phyloP scores from a whole-genome alignment of 2,797 vertebrate genomes.

The Sternotherus odoratus region DNA sequence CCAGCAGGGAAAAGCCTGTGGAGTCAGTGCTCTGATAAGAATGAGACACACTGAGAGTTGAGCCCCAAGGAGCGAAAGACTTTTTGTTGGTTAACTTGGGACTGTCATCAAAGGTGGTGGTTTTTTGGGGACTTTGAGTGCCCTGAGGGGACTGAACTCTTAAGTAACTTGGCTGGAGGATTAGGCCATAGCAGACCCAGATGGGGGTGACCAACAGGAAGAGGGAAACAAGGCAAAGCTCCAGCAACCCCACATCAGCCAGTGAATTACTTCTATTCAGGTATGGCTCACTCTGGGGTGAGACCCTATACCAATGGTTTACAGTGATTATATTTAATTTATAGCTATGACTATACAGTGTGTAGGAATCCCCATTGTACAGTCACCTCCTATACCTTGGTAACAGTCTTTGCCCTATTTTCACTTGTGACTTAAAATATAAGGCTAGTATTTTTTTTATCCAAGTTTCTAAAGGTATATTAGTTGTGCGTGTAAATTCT shows the following conservation, averaged over 20 bases:
- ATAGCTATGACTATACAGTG: not conserved
- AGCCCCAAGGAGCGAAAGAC: not conserved
- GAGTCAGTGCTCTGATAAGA: not conserved
- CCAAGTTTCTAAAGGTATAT: not conserved
- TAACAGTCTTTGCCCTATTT: not conserved
- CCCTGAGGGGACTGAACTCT: not conserved
- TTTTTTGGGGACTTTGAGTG: not conserved
- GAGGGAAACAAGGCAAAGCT: not conserved
- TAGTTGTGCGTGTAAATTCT: not conserved
- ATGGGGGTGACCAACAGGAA: not conserved
- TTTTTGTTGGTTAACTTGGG: not conserved
- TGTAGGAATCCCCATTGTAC: not conserved
- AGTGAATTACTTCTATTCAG: not conserved
- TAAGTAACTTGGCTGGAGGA: not conserved
- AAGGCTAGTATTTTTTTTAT: not conserved
- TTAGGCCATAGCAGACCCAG: not conserved
- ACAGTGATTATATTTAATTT: not conserved
- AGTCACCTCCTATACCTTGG: not conserved
- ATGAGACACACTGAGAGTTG: not conserved
- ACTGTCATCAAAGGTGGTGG: not conserved
- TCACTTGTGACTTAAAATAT: not conserved
- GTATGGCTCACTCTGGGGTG: not conserved
- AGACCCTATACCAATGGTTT: not conserved
- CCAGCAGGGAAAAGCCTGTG: not conserved
- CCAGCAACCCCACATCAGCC: not conserved